These are phyloP conservation scores for Trinorchestia longiramus DNA, from an alignment of 1,140 invertebrate genomes.

Conservation along the genomic window DNA sequence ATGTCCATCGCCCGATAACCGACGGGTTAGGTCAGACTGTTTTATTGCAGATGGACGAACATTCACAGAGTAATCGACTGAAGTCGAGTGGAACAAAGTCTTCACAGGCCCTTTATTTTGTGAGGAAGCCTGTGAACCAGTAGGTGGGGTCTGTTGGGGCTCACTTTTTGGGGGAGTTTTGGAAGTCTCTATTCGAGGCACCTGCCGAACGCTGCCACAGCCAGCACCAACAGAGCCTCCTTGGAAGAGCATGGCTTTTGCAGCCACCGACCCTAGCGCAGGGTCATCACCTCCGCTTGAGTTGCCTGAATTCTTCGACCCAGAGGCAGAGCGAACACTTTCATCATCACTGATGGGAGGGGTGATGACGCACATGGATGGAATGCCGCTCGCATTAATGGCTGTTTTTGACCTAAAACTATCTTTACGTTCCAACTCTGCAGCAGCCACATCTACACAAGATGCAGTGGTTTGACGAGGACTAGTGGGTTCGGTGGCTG, in stretches of 20 bases:
- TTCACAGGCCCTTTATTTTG: neutral
- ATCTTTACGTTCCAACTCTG: slow-evolving; percentile 83
- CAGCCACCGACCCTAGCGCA: neutral
- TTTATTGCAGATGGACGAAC: slow-evolving; percentile 18
- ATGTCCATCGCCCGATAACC: slow-evolving; percentile 19
- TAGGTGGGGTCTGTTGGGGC: slow-evolving; percentile 12
- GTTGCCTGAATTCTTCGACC: neutral
- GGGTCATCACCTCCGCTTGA: slow-evolving; percentile 15
- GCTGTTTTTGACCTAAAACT: slow-evolving; percentile 87
- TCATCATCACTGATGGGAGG: slow-evolving; percentile 87
- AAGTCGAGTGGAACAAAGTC: slow-evolving; percentile 5
- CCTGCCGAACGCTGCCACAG: slow-evolving; percentile 56
- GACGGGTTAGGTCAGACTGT: neutral
- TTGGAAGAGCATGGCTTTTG: slow-evolving; percentile 42
- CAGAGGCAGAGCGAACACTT: slow-evolving; percentile 63
- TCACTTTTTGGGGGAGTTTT: slow-evolving; percentile 34
- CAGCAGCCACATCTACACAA: slow-evolving; percentile 68
- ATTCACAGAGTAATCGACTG: slow-evolving; percentile 32
- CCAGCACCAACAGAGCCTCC: slow-evolving; percentile 1
- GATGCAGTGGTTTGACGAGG: slow-evolving; percentile 66
- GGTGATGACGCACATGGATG: slow-evolving; percentile 92
- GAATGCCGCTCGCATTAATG: slow-evolving; percentile 87
- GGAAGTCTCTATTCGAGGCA: slow-evolving; percentile 54
- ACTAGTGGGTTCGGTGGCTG: slow-evolving; percentile 81
- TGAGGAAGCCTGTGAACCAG: slow-evolving; percentile 33